These are phyloP conservation scores for Cydia amplana DNA, from an alignment of 1,140 invertebrate species.

Conservation along the genomic window DNA sequence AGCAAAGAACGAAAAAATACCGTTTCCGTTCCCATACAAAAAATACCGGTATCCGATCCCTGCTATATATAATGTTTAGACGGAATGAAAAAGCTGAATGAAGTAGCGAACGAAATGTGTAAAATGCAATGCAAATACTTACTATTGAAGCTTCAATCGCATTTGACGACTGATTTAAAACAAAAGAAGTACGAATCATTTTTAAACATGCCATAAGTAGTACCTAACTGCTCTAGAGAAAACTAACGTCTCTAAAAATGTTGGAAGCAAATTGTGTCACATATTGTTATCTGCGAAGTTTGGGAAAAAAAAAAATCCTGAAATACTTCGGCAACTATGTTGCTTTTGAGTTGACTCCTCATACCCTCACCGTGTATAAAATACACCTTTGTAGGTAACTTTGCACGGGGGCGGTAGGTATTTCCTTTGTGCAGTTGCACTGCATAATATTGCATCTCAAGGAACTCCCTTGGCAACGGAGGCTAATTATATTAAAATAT, in stretches of 20 bases:
- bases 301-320: background rate
- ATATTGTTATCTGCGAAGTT: background rate
- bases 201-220: background rate
- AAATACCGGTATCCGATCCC: no score
- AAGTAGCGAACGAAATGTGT: no score
- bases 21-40: no score
- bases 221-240: background rate
- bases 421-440: slow-evolving; percentile 3
- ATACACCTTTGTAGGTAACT: background rate
- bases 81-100: no score
- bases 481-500: background rate
- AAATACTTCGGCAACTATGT: background rate
- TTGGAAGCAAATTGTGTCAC: background rate
- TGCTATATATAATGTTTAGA: no score
- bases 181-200: no score
- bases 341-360: background rate
- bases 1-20: no score
- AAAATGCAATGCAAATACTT: no score
- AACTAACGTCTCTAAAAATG: background rate
- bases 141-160: no score
- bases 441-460: background rate
- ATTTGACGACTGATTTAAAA: no score
- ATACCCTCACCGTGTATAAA: background rate
- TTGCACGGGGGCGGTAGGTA: background rate
- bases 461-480: background rate